These are phyloP conservation scores for Diplosoma virens DNA, from an alignment of 23 tunicate genomes.

Conservation along the genomic window DNA sequence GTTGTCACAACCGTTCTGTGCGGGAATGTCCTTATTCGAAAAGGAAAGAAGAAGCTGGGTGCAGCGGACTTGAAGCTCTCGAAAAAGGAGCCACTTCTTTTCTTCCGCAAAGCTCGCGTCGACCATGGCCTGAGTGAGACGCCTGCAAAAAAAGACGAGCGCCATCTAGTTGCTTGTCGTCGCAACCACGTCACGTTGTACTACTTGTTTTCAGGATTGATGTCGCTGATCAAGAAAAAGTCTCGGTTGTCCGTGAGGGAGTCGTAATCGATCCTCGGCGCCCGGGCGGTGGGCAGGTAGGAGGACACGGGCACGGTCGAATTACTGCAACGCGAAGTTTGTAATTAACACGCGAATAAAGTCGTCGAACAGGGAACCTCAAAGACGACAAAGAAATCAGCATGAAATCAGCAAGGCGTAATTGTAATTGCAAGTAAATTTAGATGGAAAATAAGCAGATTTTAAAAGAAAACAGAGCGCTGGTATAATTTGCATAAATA, in stretches of 20 bases:
- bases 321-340: not conserved
- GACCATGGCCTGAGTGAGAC: slow-evolving; percentile 3
- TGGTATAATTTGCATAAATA: no score
- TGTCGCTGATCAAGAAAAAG: slow-evolving; percentile 41
- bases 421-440: no score
- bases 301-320: no score
- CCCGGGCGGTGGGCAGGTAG: not conserved
- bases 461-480: no score
- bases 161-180: not conserved
- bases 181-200: not conserved
- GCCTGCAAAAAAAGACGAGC: slow-evolving; percentile 33
- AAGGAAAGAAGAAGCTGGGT: slow-evolving; percentile 12
- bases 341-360: not conserved
- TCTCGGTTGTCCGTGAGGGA: slow-evolving; percentile 64
- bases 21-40: not conserved
- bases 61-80: slow-evolving; percentile 54
- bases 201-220: slow-evolving; percentile 39
- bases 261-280: slow-evolving; percentile 37
- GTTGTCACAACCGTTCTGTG: not conserved
- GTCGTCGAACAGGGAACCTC: not conserved
- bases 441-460: no score
- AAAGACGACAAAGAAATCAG: no score
- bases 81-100: slow-evolving; percentile 57
- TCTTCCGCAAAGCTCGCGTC: slow-evolving; percentile 43
- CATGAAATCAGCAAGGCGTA: no score